Conservation (phyloP, 2,888 invertebrate species). For the Electrophaes corylata region DNA sequence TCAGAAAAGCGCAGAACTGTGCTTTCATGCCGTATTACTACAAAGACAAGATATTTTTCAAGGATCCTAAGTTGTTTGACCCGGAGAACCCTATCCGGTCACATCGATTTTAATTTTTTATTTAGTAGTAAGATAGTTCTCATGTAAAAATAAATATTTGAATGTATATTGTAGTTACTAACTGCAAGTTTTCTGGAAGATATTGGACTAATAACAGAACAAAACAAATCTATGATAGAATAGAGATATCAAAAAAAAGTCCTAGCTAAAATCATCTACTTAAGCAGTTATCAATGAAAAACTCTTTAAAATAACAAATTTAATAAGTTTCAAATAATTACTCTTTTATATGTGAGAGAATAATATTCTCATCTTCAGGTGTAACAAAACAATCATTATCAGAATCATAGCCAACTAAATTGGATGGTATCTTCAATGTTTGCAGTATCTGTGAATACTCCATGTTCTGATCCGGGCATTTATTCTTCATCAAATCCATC, state of each 20-base stretch:
- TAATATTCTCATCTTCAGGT: constrained; percentile 63
- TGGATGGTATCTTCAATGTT: constrained; percentile 75
- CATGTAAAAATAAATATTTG: constrained; percentile 11
- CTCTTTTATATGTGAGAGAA: constrained; percentile 60
- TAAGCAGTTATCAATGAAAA: not conserved
- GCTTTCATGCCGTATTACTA: constrained; percentile 93
- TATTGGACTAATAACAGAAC: not conserved
- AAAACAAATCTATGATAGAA: not conserved
- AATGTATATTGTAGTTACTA: constrained; percentile 5
- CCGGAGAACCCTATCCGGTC: constrained; percentile 92
- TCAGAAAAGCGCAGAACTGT: constrained; percentile 89
- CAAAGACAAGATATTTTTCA: constrained; percentile 91
- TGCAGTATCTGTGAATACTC: constrained; percentile 76
- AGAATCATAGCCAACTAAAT: constrained; percentile 76
- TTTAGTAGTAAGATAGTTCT: constrained; percentile 26
- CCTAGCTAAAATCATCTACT: not conserved
- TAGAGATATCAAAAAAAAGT: not conserved
- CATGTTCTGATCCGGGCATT: constrained; percentile 69
- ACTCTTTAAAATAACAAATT: constrained; percentile 16
- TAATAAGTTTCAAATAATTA: constrained; percentile 20
- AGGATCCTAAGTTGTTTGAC: constrained; percentile 96
- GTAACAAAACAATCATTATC: constrained; percentile 78
- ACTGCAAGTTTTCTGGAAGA: not conserved
- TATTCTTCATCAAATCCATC: constrained; percentile 71
- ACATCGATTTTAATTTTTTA: constrained; percentile 85